Percentiles rank a stretch among this genome's conserved stretches.
Conservation (phyloP, 2,797 vertebrate species). For the Sebastes dallii region DNA sequence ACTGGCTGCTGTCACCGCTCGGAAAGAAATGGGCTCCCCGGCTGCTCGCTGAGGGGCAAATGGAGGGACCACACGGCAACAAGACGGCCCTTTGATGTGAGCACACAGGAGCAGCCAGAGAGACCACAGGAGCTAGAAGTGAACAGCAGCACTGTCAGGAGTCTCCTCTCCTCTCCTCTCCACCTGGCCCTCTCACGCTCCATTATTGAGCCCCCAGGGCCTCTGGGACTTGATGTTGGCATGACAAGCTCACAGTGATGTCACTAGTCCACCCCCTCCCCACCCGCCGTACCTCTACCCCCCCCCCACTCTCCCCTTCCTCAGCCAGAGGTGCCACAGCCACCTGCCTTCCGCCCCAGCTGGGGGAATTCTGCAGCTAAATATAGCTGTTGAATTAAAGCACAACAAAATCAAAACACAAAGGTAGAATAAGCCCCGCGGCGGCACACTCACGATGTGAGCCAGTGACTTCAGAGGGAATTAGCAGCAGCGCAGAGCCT, state of each 20-base stretch:
- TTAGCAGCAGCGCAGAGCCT: constrained; percentile 49
- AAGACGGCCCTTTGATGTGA: constrained; percentile 78
- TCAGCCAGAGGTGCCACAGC: constrained; percentile 59
- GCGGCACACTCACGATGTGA: constrained; percentile 50
- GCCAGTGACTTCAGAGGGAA: constrained; percentile 69
- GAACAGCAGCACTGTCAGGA: constrained; percentile 59
- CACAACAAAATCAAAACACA: constrained; percentile 75
- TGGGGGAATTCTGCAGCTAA: constrained; percentile 80
- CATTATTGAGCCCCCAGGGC: constrained; percentile 60
- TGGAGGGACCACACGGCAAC: constrained; percentile 80
- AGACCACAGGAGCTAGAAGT: constrained; percentile 70
- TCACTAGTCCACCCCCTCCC: constrained; percentile 56
- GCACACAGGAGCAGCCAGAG: constrained; percentile 65
- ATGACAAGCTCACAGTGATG: constrained; percentile 77
- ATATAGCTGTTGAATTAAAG: constrained; percentile 74
- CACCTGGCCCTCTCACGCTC: constrained; percentile 75
- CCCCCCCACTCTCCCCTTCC: background rate
- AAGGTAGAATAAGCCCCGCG: constrained; percentile 58
- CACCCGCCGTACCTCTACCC: background rate
- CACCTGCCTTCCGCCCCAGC: constrained; percentile 79
- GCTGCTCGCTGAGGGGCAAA: constrained; percentile 73
- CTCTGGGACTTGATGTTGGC: constrained; percentile 59
- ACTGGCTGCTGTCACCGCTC: constrained; percentile 64
- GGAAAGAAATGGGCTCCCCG: constrained; percentile 36
- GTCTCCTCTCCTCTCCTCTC: constrained; percentile 42